Evolutionary conservation across 2,113 vertebrate species (phyloP).

Genomic region (Rattus norvegicus): DNA sequence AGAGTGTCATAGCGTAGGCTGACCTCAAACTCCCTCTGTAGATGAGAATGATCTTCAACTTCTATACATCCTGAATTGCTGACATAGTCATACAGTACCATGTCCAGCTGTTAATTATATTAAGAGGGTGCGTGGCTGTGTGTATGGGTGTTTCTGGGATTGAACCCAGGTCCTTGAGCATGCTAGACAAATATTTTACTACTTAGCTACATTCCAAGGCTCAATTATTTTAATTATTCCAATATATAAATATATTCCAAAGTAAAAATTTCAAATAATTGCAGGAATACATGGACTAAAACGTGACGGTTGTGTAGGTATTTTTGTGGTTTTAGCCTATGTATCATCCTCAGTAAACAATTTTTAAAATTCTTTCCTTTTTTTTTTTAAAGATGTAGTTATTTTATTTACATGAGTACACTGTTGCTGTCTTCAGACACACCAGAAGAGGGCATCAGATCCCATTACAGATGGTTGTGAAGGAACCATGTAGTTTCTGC

Average conservation of each 20-base stretch:
- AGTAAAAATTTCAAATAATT: constrained; percentile 45
- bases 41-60: not conserved
- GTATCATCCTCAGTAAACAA: not conserved
- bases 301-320: constrained; percentile 15
- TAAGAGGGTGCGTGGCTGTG: no score
- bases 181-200: not conserved
- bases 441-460: no score
- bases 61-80: no score
- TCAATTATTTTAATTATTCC: constrained; percentile 3
- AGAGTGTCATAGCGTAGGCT: not conserved
- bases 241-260: constrained; percentile 21
- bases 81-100: no score
- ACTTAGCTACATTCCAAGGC: not conserved
- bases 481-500: no score
- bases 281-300: not conserved
- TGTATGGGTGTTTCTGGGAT: not conserved
- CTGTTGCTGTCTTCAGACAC: no score
- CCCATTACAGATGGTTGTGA: no score
- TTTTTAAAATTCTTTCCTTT: not conserved
- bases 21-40: not conserved
- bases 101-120: not conserved
- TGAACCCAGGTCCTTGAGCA: not conserved
- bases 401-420: no score
- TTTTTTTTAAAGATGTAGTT: no score
- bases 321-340: constrained; percentile 48